A percentile compares a stretch with the other conserved stretches of the same genome.
Conservation (phyloP, 2,797 vertebrate genomes). For the Sebastes hubbsi region DNA sequence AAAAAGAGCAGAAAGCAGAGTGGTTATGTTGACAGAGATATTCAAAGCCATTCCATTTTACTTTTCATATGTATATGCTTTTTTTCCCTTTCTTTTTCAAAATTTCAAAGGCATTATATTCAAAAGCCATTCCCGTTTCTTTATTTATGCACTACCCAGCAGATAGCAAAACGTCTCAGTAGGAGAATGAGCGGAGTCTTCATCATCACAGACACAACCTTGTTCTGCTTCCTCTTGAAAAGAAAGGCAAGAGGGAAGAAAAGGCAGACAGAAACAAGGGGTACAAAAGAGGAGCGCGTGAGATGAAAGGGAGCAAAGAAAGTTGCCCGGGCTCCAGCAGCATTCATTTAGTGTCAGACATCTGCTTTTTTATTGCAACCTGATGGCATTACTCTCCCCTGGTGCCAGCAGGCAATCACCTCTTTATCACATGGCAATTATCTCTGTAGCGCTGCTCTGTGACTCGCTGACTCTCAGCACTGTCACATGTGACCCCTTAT, state of each 20-base stretch:
- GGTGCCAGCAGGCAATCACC: conserved; percentile 86
- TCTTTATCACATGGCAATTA: conserved; percentile 90
- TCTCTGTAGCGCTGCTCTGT: conserved; percentile 81
- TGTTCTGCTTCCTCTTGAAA: conserved; percentile 65
- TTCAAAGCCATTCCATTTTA: conserved; percentile 65
- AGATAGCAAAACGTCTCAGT: conserved; percentile 64
- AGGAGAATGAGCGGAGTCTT: conserved; percentile 67
- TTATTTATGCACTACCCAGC: conserved; percentile 60
- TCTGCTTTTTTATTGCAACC: conserved; percentile 88
- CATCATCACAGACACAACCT: conserved; percentile 74
- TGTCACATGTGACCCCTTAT: conserved; percentile 80
- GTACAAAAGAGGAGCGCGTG: conserved; percentile 51
- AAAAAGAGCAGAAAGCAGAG: conserved; percentile 45
- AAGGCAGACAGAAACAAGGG: conserved; percentile 53
- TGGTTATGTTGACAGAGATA: conserved; percentile 67
- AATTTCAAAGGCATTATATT: conserved; percentile 62
- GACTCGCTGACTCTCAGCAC: conserved; percentile 77
- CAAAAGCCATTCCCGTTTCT: conserved; percentile 51
- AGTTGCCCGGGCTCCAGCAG: conserved; percentile 73
- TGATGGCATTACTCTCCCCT: conserved; percentile 85
- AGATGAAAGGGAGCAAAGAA: conserved; percentile 67
- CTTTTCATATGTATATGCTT: conserved; percentile 49
- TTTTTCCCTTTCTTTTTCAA: conserved; percentile 9
- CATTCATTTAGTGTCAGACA: conserved; percentile 84
- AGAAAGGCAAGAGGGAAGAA: conserved; percentile 52